Conservation (phyloP, 2,797 vertebrate species). For the Urosaurus nigricauda region DNA sequence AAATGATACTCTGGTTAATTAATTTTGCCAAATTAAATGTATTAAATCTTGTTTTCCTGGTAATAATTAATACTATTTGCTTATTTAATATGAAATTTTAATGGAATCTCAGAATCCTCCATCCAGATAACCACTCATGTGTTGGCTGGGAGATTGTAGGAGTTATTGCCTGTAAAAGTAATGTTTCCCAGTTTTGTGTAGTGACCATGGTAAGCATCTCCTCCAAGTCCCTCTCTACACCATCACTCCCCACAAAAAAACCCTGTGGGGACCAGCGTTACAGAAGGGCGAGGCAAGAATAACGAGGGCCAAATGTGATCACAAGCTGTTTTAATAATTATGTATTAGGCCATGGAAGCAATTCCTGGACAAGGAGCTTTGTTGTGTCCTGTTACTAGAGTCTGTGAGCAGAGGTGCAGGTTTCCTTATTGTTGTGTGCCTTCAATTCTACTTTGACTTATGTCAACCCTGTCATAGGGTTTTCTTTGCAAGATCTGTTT, state of each 20-base stretch:
- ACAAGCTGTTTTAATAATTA: background rate
- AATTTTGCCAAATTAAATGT: background rate
- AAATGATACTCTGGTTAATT: background rate
- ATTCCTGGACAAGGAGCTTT: background rate
- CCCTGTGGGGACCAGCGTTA: no score
- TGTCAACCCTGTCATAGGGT: no score
- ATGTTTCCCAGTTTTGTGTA: no score
- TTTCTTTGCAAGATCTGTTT: no score
- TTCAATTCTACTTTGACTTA: no score
- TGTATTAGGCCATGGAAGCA: background rate
- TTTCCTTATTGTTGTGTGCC: background rate
- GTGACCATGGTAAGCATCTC: background rate
- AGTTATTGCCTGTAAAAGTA: no score
- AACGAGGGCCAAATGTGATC: background rate
- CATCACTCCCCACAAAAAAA: background rate
- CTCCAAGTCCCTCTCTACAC: background rate
- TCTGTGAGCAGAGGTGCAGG: background rate
- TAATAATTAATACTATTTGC: background rate
- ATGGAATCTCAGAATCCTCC: no score
- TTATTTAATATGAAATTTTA: background rate
- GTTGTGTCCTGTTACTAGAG: background rate
- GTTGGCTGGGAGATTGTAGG: no score
- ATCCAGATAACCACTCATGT: no score
- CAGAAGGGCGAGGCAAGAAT: background rate
- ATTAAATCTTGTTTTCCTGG: background rate